A percentile compares a stretch with the other conserved stretches of the same genome.
phyloP scores from a whole-genome alignment of 92 coral and sea anemone genomes.

The Porites lobata region DNA sequence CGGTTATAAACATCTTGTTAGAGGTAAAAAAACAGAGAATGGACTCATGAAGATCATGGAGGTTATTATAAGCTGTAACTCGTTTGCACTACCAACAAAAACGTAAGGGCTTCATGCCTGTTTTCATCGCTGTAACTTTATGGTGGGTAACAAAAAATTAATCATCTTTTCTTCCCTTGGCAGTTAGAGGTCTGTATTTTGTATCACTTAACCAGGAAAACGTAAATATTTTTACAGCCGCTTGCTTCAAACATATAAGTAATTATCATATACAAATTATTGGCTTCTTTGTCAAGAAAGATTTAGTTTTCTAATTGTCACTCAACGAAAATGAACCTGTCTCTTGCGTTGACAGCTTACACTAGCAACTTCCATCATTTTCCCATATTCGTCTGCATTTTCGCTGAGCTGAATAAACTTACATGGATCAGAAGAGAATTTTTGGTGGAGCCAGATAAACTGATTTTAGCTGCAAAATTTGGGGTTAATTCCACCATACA shows the following conservation, averaged over 20 bases:
- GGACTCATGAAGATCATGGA: not conserved
- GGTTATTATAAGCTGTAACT: not conserved
- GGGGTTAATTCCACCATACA: not conserved
- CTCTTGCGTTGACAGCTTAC: constrained; percentile 12
- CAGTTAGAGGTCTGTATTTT: not conserved
- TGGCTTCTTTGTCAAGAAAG: not conserved
- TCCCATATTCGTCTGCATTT: not conserved
- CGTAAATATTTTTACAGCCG: not conserved
- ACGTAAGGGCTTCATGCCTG: not conserved
- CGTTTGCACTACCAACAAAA: not conserved
- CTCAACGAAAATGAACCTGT: not conserved
- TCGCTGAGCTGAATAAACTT: not conserved
- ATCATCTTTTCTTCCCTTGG: not conserved
- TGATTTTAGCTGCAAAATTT: not conserved
- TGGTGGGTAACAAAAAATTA: not conserved
- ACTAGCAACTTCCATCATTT: not conserved
- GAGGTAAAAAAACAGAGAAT: not conserved
- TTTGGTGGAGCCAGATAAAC: not conserved
- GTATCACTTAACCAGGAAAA: not conserved
- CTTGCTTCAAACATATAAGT: constrained; percentile 3
- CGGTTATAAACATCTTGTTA: not conserved
- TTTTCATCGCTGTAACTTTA: not conserved
- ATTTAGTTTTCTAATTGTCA: constrained; percentile 13
- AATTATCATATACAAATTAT: constrained; percentile 16
- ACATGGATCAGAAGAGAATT: not conserved